Evolutionary conservation across 2,888 invertebrate genomes (phyloP), one percentile per base, ranked within the genome.

Genomic region (Brenthis hecate): DNA sequence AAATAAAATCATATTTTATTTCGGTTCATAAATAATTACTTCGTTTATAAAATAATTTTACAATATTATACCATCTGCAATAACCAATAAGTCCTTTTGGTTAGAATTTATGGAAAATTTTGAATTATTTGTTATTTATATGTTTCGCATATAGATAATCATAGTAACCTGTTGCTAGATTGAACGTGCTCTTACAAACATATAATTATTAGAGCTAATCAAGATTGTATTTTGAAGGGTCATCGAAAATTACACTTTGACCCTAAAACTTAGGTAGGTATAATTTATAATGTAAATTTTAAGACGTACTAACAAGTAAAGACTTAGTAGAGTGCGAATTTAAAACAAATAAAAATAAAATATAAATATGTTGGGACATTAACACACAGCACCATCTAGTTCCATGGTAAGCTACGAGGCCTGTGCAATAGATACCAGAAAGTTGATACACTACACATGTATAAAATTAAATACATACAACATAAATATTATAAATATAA

Each of bases 181-280:
- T 50, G 60, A 60, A 60, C 28, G 48, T 60, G 8, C 13, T 23
- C n/a, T 16, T 28, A 48, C 5, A 55, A 64, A 64, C 55, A 13
- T 64, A 47, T 56, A 64, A 64, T 64, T 63, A 63, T 63, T 54
- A 6, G 47, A 28, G 47, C 62, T 48, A 56, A 55, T 64, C 55
- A 56, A 56, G 64, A 64, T 64, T 64, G 55, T 28, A 48, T 56
- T 47, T 64, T 11, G 47, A 56, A 67, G 56, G 62, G 55, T 67
- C 66, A 62, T 62, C 56, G 32, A 67, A 67, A 67, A 67, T 67
- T 36, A 56, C 28, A 19, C 36, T 67, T 67, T 23, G 55, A 36
- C 61, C 56, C 64, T 28, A 64, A 64, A 54, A 48, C 36, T 19
- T 23, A 47, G 19, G 36, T 8, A 23, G 47, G 28, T 64, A 28